Evolutionary conservation across 2,797 vertebrate genomes (phyloP).

Genomic region (Gymnoscopelus microlampas): DNA sequence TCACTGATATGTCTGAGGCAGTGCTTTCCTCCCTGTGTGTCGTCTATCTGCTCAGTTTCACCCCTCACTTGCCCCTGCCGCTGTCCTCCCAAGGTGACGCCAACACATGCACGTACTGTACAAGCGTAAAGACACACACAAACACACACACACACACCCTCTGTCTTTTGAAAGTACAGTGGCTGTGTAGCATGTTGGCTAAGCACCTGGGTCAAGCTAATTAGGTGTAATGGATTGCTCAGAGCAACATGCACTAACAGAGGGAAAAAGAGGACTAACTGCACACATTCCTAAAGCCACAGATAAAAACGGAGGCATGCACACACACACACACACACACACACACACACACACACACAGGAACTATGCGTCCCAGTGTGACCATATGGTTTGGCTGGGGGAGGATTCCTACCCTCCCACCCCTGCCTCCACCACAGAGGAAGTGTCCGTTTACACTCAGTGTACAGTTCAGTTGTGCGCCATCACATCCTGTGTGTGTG

Average conservation of each 20-base stretch:
- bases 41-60: conserved; percentile 72
- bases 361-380: conserved; percentile 63
- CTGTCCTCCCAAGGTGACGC: conserved; percentile 37
- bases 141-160: background rate
- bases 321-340: conserved; percentile 15
- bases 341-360: conserved; percentile 18
- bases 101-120: background rate
- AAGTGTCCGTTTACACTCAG: conserved; percentile 77
- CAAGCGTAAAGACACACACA: background rate
- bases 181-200: conserved; percentile 45
- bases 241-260: conserved; percentile 22
- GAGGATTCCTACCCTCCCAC: conserved; percentile 61
- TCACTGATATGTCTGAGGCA: conserved; percentile 60
- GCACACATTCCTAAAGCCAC: conserved; percentile 31
- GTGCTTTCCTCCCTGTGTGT: conserved; percentile 68
- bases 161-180: conserved; percentile 36
- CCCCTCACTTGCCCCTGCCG: conserved; percentile 52
- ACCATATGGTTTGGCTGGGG: conserved; percentile 69
- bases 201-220: conserved; percentile 67
- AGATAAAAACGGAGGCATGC: conserved; percentile 35
- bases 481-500: conserved; percentile 65
- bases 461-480: conserved; percentile 64
- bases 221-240: conserved; percentile 64
- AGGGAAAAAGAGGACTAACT: conserved; percentile 40
- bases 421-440: conserved; percentile 52